Percentiles rank a stretch among this genome's conserved stretches.
phyloP scores from a whole-genome alignment of 2,888 invertebrate genomes.

The Hypomecis atomaria region DNA sequence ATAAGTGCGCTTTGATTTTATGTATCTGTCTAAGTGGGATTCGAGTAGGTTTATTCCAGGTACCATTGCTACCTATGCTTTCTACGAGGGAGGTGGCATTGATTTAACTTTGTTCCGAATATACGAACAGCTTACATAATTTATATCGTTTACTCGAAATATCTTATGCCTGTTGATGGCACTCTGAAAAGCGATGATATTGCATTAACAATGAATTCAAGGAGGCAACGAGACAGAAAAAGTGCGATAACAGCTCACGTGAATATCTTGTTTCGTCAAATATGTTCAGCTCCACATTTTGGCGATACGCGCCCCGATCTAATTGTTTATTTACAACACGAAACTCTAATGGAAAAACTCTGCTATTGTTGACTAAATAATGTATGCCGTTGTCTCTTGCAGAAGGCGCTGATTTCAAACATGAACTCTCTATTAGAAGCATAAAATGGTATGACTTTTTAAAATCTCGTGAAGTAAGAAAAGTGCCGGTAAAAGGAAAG shows the following conservation, averaged over 20 bases:
- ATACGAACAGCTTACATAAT: not conserved
- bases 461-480: not conserved
- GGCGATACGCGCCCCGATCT: slow-evolving; percentile 30
- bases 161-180: not conserved
- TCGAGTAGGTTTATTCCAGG: too few relatives aligned
- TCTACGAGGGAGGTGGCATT: not conserved
- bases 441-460: slow-evolving; percentile 37
- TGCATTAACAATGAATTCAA: slow-evolving; percentile 27
- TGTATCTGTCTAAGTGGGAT: too few relatives aligned
- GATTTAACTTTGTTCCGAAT: not conserved
- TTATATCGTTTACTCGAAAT: slow-evolving; percentile 1
- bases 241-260: slow-evolving; percentile 32
- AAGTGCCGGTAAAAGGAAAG: too few relatives aligned
- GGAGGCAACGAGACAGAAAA: slow-evolving; percentile 14
- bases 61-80: not conserved
- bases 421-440: slow-evolving; percentile 37
- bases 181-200: slow-evolving; percentile 13
- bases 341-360: slow-evolving; percentile 47
- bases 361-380: slow-evolving; percentile 47
- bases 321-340: slow-evolving; percentile 46
- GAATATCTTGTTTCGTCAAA: slow-evolving; percentile 42
- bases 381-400: slow-evolving; percentile 42
- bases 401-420: slow-evolving; percentile 38
- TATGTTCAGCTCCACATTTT: slow-evolving; percentile 36
- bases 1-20: too few relatives aligned